A percentile compares a stretch with the other conserved stretches of the same genome.
Evolutionary conservation across 2,113 vertebrate genomes (phyloP).

Genomic region (Notothenia rossii): DNA sequence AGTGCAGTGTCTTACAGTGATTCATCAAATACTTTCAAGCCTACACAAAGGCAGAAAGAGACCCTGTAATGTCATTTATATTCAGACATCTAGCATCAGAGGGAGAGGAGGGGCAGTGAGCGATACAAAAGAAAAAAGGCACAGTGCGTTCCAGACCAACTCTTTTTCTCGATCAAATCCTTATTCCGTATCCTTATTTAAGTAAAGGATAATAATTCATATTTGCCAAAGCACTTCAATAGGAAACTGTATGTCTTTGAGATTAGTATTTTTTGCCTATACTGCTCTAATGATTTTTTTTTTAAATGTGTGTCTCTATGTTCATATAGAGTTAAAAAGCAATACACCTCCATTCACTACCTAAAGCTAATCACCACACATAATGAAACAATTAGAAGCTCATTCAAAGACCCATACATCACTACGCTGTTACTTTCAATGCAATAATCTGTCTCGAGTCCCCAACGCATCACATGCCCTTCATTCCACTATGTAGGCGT

Average conservation of each 20-base stretch:
- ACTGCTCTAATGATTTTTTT: not conserved
- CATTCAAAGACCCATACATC: constrained; percentile 43
- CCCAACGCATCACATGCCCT: not conserved
- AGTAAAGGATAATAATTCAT: not conserved
- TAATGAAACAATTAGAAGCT: constrained; percentile 57
- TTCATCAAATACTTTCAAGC: not conserved
- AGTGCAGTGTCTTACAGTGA: not conserved
- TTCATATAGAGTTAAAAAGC: constrained; percentile 31
- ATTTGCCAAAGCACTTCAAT: constrained; percentile 6
- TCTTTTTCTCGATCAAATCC: not conserved
- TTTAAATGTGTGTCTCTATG: not conserved
- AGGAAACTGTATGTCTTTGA: not conserved
- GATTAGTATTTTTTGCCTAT: not conserved
- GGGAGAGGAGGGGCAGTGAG: not conserved
- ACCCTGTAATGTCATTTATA: too few relatives aligned
- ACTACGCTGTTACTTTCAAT: constrained; percentile 24
- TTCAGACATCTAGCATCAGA: constrained; percentile 9
- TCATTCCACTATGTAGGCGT: not conserved
- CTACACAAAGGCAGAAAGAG: not conserved
- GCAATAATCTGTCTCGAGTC: not conserved
- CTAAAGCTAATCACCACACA: constrained; percentile 19
- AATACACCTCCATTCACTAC: constrained; percentile 12
- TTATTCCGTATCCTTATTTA: not conserved
- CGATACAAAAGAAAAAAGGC: not conserved
- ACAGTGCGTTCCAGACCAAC: not conserved